These are phyloP conservation scores for Eupithecia subfuscata DNA, from an alignment of 2,888 invertebrate genomes.

Conservation along the genomic window DNA sequence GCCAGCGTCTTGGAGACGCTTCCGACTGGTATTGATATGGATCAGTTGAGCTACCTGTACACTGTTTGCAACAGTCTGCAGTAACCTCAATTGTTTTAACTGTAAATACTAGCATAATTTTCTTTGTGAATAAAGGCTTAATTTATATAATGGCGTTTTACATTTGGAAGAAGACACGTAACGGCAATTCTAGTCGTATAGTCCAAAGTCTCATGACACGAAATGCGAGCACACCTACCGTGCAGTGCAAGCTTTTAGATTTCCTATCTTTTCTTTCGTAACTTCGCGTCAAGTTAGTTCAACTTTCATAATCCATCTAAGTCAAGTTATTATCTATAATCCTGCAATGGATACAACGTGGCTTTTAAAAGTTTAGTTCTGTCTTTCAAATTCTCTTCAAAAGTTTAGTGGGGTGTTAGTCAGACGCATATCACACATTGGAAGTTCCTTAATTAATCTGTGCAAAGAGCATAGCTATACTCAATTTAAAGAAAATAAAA, in stretches of 20 bases:
- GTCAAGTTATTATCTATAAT: background rate
- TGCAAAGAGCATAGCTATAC: background rate
- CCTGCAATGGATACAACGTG: background rate
- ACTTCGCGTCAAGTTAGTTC: background rate
- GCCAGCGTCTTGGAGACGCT: too few species aligned
- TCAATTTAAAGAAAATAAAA: background rate
- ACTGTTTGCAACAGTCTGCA: too few species aligned
- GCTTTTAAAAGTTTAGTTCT: background rate
- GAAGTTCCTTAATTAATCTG: background rate
- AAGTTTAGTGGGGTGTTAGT: background rate
- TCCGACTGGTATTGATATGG: too few species aligned
- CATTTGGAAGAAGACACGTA: too few species aligned
- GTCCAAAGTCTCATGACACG: background rate
- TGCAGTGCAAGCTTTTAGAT: background rate
- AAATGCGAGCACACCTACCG: too few species aligned
- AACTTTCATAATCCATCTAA: background rate
- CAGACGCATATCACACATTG: background rate
- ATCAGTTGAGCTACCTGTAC: too few species aligned
- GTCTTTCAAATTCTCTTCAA: background rate
- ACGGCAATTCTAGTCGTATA: too few species aligned
- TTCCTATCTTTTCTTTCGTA: background rate
- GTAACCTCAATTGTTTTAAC: too few species aligned
- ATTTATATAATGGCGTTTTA: too few species aligned
- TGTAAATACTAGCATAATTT: too few species aligned
- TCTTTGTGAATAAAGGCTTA: too few species aligned